These are phyloP conservation scores for Drosophila hamatofila DNA, from an alignment of 2,888 invertebrate genomes.

Conservation along the genomic window DNA sequence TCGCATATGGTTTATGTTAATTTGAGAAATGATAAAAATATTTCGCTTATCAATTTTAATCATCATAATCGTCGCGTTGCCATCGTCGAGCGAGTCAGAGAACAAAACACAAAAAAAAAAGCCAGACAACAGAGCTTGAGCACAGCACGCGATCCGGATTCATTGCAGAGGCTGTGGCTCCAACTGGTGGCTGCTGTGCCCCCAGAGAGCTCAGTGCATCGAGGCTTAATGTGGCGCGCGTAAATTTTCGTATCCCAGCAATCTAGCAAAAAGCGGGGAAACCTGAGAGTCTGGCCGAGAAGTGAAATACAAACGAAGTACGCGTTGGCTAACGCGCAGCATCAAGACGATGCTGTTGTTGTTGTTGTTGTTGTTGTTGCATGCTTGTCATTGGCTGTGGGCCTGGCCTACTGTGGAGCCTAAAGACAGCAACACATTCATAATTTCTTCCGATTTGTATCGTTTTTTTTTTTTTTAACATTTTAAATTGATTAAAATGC, in stretches of 20 bases:
- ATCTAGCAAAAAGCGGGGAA: conserved; percentile 53
- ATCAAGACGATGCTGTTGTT: conserved; percentile 41
- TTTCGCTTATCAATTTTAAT: conserved; percentile 82
- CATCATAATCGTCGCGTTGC: conserved; percentile 79
- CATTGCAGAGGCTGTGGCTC: conserved; percentile 25
- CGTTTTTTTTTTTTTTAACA: conserved; percentile 81
- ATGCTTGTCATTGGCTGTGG: conserved; percentile 59
- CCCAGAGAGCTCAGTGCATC: conserved; percentile 32
- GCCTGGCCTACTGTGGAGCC: conserved; percentile 81
- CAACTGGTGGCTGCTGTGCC: conserved; percentile 23
- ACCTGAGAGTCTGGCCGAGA: conserved; percentile 60
- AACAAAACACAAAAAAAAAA: not conserved
- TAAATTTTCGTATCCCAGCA: conserved; percentile 59
- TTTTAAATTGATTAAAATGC: conserved; percentile 84
- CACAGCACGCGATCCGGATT: conserved; percentile 79
- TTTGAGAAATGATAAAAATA: conserved; percentile 82
- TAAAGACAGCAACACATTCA: conserved; percentile 79
- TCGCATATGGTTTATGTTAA: conserved; percentile 80
- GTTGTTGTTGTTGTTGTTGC: conserved; percentile 60
- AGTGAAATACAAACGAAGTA: conserved; percentile 75
- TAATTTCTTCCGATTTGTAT: conserved; percentile 82
- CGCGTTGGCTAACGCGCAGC: conserved; percentile 77
- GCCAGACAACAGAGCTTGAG: conserved; percentile 25
- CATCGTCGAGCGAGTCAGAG: conserved; percentile 62
- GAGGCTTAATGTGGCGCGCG: conserved; percentile 63